Evolutionary conservation across 2,113 vertebrate genomes (phyloP).

Genomic region (Colaptes auratus): DNA sequence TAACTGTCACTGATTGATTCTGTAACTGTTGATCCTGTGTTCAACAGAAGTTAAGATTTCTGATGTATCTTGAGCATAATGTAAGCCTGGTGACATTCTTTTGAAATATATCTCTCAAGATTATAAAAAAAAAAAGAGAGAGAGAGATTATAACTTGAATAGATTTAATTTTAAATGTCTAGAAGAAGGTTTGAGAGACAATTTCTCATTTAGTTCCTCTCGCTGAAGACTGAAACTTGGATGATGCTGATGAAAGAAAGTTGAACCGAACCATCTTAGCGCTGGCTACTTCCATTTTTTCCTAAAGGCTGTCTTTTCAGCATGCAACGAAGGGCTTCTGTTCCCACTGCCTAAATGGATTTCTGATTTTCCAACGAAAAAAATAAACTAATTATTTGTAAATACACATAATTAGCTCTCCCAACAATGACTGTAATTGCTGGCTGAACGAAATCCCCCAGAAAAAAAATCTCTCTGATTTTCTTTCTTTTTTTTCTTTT

Average conservation of each 20-base stretch:
- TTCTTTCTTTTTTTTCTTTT: neutral
- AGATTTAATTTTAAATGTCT: neutral
- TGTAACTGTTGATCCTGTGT: neutral
- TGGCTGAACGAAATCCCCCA: neutral
- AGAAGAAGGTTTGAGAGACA: neutral
- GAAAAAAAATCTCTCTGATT: slow-evolving; percentile 25
- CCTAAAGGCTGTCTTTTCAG: neutral
- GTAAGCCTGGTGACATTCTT: neutral
- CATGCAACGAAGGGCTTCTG: slow-evolving; percentile 1
- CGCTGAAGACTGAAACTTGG: neutral
- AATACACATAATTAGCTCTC: slow-evolving; percentile 8
- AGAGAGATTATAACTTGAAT: neutral
- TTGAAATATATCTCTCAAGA: neutral
- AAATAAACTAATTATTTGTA: neutral
- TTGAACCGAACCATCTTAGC: neutral
- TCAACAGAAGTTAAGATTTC: neutral
- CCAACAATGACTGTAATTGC: slow-evolving; percentile 43
- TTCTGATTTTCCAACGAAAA: slow-evolving; percentile 44
- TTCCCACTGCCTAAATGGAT: slow-evolving; percentile 15
- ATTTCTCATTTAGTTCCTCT: neutral
- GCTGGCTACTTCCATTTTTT: slow-evolving; percentile 1
- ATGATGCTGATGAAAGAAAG: neutral
- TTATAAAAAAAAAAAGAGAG: neutral
- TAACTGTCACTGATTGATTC: neutral
- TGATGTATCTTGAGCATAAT: neutral